Base-by-base conservation (phyloP, 2,797 vertebrate species). In the Basileuterus tristriatus region DNA sequence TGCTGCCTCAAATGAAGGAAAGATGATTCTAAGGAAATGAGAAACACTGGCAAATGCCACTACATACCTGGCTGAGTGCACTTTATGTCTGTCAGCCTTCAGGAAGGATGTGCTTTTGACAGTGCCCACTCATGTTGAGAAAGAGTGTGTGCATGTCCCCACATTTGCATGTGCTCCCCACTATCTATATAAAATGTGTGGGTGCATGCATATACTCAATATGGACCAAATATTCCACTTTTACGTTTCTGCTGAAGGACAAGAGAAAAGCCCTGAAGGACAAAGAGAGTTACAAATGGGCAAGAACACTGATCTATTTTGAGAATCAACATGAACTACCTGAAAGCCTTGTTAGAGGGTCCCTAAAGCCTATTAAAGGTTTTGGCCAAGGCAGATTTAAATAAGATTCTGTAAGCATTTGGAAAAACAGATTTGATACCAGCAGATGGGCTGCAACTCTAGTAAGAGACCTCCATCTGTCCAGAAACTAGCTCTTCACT, bases 331-430 rank as follows among this genome's bases (percentile, higher is more conserved):
- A 89, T 30, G 17, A 69, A 52, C 37, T 44, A 94, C 41, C 55
- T 76, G 68, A 83, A 84, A 81, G 63, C 52, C 64, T 59, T 67
- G 60, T 67, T 19, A 92, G 56, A 92, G 71, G 56, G 75, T 83
- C 78, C 69, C 52, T 84, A 97, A 96, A 97, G 67, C 93, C 92
- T 87, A 83, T 95, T 96, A 94, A 94, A 81, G 91, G 77, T 93
- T 96, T 94, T 91, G 63, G 30, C 27, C 67, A 78, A 83, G 81
- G 64, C 32, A 89, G 96, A 58, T 89, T 96, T 93, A 72, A 67
- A 70, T 58, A 83, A 91, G 89, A 83, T 80, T 92, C 78, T 34
- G 50, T 15, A 50, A 93, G 89, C 46, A 58, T 88, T 94, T 87
- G 75, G 55, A n/a, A 91, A 88, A 89, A 27, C n/a, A 92, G 86